phyloP scores from a whole-genome alignment of 1,140 invertebrate species.

The Uloborus diversus region DNA sequence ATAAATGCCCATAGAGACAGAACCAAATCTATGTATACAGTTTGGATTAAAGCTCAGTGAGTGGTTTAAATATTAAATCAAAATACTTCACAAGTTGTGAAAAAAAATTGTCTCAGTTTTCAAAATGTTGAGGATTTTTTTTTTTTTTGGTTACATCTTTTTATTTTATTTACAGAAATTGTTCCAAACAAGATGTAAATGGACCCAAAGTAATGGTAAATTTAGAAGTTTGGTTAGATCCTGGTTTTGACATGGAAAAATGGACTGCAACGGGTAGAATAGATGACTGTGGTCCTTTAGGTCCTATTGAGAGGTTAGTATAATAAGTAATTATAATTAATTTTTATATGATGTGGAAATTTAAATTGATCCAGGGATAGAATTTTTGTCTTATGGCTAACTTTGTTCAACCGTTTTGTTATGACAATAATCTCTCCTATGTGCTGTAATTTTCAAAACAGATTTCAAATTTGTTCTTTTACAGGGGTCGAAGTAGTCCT shows the following conservation, averaged over 20 bases:
- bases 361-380: no score
- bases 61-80: no score
- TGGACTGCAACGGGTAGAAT: constrained; percentile 66
- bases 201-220: constrained; percentile 74
- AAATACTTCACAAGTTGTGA: no score
- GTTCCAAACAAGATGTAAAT: constrained; percentile 8
- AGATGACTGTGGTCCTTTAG: constrained; percentile 72
- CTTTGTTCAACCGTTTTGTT: no score
- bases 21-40: not conserved
- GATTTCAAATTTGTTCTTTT: no score
- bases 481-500: no score
- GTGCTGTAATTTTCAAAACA: no score
- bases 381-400: no score
- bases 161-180: not conserved
- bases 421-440: no score
- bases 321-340: no score
- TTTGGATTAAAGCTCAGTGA: not conserved
- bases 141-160: not conserved
- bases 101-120: no score
- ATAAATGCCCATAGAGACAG: not conserved
- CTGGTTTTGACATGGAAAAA: constrained; percentile 69
- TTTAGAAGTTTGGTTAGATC: constrained; percentile 75
- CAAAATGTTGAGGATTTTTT: not conserved
- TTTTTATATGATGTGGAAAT: no score
- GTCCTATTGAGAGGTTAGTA: constrained; percentile 71